These are phyloP conservation scores for Nomia melanderi DNA, from an alignment of 1,140 invertebrate genomes.

Conservation along the genomic window DNA sequence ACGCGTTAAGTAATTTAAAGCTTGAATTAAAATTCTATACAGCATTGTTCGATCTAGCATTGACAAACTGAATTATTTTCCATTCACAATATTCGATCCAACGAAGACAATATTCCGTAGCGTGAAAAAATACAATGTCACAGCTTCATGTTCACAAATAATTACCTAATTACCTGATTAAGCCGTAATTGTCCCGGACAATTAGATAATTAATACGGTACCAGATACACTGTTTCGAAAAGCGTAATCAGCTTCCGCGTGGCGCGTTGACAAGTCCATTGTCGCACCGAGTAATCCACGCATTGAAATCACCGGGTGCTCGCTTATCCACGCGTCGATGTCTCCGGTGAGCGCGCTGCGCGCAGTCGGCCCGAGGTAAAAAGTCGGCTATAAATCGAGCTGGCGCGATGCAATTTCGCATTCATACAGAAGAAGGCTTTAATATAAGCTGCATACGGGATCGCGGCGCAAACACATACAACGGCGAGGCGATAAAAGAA, in stretches of 20 bases:
- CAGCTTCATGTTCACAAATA: no score
- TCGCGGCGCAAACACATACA: background rate
- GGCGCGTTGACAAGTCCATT: constrained; percentile 4
- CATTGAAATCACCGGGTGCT: constrained; percentile 55
- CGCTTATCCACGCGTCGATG: constrained; percentile 46
- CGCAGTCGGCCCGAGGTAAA: no score
- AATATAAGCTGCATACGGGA: background rate
- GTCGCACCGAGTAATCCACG: constrained; percentile 18
- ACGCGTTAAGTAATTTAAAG: no score
- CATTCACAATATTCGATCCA: no score
- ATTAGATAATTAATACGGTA: no score
- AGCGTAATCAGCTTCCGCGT: background rate
- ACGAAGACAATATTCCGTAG: no score
- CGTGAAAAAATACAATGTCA: no score
- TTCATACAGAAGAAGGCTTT: background rate
- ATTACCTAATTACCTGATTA: no score
- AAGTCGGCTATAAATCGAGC: background rate
- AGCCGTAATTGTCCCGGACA: no score
- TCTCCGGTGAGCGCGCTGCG: constrained; percentile 18
- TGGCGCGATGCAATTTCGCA: background rate
- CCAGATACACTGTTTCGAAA: background rate
- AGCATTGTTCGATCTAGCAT: no score
- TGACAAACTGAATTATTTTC: no score
- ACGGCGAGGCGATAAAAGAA: background rate
- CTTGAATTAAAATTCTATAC: no score